Evolutionary conservation across 2,888 invertebrate genomes (phyloP).

Genomic region (Cepaea hortensis): DNA sequence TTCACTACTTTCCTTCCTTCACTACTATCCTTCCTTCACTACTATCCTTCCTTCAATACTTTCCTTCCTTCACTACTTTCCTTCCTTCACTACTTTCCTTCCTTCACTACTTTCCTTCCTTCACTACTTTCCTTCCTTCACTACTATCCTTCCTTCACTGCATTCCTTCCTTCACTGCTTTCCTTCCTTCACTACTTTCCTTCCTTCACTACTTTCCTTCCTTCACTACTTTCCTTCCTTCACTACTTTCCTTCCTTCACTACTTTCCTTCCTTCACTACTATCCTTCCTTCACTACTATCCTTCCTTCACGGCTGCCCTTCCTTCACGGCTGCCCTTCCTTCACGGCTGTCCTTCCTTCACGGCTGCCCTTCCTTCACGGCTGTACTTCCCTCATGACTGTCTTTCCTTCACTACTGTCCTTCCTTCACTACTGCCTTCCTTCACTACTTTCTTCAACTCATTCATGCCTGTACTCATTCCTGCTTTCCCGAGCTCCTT

Average conservation of each 20-base stretch:
- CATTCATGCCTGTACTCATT: too few relatives aligned
- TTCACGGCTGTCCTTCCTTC: not conserved
- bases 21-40: not conserved
- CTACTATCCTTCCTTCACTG: not conserved
- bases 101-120: not conserved
- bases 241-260: not conserved
- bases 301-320: not conserved
- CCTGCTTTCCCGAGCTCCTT: not conserved
- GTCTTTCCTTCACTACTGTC: not conserved
- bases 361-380: not conserved
- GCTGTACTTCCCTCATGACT: not conserved
- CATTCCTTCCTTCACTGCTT: too few relatives aligned
- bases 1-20: not conserved
- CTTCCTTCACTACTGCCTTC: too few relatives aligned
- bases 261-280: not conserved
- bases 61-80: not conserved
- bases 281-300: not conserved
- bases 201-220: not conserved
- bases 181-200: too few relatives aligned
- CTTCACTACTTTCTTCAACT: not conserved
- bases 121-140: not conserved
- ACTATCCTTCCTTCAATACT: not conserved
- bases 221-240: not conserved
- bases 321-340: not conserved
- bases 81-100: not conserved